phyloP scores from a whole-genome alignment of 2,888 invertebrate species.

The Sinohyriopsis cumingii region DNA sequence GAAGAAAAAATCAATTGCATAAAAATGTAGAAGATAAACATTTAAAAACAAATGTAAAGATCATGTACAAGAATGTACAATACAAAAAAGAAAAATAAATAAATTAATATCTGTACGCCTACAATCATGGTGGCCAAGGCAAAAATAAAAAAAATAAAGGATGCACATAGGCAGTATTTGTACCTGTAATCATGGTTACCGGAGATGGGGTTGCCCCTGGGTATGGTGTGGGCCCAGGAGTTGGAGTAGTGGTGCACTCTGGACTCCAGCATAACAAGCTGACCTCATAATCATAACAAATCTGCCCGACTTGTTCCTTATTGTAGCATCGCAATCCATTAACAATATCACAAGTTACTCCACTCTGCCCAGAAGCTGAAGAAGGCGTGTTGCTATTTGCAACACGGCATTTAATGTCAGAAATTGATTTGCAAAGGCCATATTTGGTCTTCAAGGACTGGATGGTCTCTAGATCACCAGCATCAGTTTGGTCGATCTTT shows the following conservation, averaged over 20 bases:
- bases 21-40: too few relatives aligned
- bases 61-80: too few relatives aligned
- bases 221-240: constrained; percentile 5
- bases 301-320: constrained; percentile 41
- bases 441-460: constrained; percentile 43
- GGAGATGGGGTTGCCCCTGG: constrained; percentile 15
- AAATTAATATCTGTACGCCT: too few relatives aligned
- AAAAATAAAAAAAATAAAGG: too few relatives aligned
- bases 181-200: constrained; percentile 22
- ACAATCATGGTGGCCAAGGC: too few relatives aligned
- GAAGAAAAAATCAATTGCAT: too few relatives aligned
- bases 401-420: constrained; percentile 51
- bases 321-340: constrained; percentile 64
- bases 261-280: constrained; percentile 79
- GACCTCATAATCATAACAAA: constrained; percentile 88
- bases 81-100: too few relatives aligned
- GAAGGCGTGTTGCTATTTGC: constrained; percentile 42
- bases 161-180: too few relatives aligned
- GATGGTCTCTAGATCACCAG: constrained; percentile 55
- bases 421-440: constrained; percentile 52
- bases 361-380: constrained; percentile 51
- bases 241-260: constrained; percentile 18
- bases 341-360: constrained; percentile 55
- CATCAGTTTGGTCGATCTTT: constrained; percentile 26
- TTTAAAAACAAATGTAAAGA: too few relatives aligned